Conservation (phyloP, 2,113 vertebrate species). For the Calidris pugnax region DNA sequence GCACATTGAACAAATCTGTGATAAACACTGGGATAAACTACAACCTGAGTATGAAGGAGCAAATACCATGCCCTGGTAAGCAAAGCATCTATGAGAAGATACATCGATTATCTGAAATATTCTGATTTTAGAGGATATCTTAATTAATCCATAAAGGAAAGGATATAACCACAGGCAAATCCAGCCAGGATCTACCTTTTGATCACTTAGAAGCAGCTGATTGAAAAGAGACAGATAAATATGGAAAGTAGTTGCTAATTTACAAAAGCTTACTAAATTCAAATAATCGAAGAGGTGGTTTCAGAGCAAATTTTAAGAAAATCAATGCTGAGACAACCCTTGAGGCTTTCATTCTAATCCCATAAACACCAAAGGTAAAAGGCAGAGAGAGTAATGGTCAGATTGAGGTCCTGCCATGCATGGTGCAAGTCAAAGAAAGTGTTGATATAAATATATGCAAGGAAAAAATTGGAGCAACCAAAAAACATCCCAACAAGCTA, state of each 20-base stretch:
- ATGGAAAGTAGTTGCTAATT: not conserved
- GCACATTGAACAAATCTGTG: not conserved
- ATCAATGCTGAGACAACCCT: not conserved
- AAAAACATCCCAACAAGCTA: not conserved
- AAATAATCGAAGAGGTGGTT: not conserved
- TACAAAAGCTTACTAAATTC: not conserved
- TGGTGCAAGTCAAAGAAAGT: not conserved
- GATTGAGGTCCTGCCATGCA: not conserved
- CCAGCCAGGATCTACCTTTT: not conserved
- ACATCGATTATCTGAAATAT: not conserved
- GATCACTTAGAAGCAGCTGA: not conserved
- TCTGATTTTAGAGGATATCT: not conserved
- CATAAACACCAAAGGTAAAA: not conserved
- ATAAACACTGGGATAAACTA: not conserved
- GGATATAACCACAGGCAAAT: not conserved
- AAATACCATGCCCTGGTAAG: not conserved
- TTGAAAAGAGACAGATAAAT: not conserved
- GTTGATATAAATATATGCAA: not conserved
- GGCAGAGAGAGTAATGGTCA: not conserved
- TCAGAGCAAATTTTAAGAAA: slow-evolving; percentile 4
- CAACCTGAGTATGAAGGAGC: not conserved
- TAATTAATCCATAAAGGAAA: not conserved
- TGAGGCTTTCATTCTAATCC: not conserved
- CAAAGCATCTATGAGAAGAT: not conserved
- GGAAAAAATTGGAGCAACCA: not conserved